phyloP scores from a whole-genome alignment of 1,140 invertebrate species.

The Drosophila tristis region DNA sequence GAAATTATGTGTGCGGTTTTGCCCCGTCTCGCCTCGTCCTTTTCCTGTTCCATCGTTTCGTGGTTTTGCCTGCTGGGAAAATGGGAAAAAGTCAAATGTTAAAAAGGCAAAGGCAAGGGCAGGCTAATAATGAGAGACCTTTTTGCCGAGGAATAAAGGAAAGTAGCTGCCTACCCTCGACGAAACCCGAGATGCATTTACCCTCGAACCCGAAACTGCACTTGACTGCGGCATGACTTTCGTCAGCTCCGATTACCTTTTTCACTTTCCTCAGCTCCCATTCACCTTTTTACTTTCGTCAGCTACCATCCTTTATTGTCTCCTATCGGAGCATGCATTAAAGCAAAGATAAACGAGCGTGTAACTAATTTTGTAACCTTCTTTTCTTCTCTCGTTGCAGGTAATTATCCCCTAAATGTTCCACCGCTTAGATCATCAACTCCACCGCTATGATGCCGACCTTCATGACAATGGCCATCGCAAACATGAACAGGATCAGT shows the following conservation, averaged over 20 bases:
- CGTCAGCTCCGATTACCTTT: neutral
- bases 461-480: constrained; percentile 49
- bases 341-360: constrained; percentile 6
- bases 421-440: constrained; percentile 27
- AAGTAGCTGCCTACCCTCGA: neutral
- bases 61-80: constrained; percentile 27
- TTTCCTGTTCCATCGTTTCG: constrained; percentile 26
- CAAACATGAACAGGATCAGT: constrained; percentile 46
- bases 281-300: too few species aligned
- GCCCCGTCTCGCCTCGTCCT: too few species aligned
- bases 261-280: too few species aligned
- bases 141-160: constrained; percentile 8
- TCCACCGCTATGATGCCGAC: constrained; percentile 55
- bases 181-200: constrained; percentile 16
- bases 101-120: constrained; percentile 27
- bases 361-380: constrained; percentile 25
- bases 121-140: constrained; percentile 45
- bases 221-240: constrained; percentile 6
- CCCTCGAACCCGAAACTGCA: constrained; percentile 19
- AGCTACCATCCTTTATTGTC: constrained; percentile 24
- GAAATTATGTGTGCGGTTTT: constrained; percentile 39
- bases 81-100: constrained; percentile 52
- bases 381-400: constrained; percentile 12
- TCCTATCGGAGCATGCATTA: constrained; percentile 3
- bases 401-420: constrained; percentile 23